Conservation (phyloP, 37 sponge, comb jelly and placozoan species). For the Spongilla lacustris region DNA sequence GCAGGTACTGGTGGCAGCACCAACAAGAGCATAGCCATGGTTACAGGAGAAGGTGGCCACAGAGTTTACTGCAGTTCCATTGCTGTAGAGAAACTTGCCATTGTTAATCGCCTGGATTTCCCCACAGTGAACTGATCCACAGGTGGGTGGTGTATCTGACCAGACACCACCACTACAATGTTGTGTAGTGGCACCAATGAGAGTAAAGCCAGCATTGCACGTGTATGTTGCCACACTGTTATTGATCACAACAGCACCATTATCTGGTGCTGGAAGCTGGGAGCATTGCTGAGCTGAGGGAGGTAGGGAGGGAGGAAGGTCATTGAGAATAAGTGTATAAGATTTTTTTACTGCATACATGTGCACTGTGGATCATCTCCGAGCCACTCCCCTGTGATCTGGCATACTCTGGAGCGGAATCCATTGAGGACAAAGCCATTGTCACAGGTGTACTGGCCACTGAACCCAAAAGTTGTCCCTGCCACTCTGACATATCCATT, state of each 20-base stretch:
- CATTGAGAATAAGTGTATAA: background rate
- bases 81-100: background rate
- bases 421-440: conserved; percentile 39
- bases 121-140: conserved; percentile 7
- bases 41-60: conserved; percentile 41
- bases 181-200: conserved; percentile 13
- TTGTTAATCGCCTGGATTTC: background rate
- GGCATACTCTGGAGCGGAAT: conserved; percentile 31
- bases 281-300: conserved; percentile 5
- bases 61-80: background rate
- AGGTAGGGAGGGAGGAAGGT: background rate
- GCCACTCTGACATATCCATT: conserved; percentile 3
- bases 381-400: conserved; percentile 28
- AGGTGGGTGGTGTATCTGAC: conserved; percentile 19
- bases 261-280: conserved; percentile 3
- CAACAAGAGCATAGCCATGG: conserved; percentile 19
- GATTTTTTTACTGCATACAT: conserved; percentile 11
- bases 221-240: conserved; percentile 19
- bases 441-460: conserved; percentile 47
- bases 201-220: conserved; percentile 34
- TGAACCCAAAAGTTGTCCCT: background rate
- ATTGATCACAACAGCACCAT: background rate
- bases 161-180: conserved; percentile 28
- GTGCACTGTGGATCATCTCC: conserved; percentile 54
- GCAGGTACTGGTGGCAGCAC: conserved; percentile 21